Base-by-base conservation (phyloP, 2,113 vertebrate genomes). In the Thomomys bottae region DNA sequence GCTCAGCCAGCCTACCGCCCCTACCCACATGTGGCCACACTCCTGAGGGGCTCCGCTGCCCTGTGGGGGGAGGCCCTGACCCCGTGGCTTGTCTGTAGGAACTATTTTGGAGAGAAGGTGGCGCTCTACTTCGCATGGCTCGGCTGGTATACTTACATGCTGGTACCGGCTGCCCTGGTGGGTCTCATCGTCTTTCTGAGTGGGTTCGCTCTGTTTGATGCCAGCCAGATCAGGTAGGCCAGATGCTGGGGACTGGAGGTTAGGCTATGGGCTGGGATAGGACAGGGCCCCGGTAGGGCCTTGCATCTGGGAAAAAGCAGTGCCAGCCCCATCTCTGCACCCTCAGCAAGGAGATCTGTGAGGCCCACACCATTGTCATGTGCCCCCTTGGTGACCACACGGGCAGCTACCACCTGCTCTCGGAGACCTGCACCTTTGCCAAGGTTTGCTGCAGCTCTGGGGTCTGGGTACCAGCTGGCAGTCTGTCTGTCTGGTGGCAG, bases 41-140 rank as follows among this genome's bases (percentile, higher is more conserved):
- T n/a, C 54, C 38, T 11, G 5, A 2, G 72, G 80, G 9, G 0
- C 49, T 40, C 34, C 64, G 36, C 7, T 32, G 63, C 20, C 1
- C 30, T 21, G 8, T 17, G n/a, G 28, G 57, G 59, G 30, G 68
- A 32, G 42, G 36, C 54, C 24, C 89, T 94, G 57, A 96, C 1
- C 0, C 40, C 34, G 17, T 21, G 61, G 18, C 89, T 49, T 93
- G 64, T 57, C 77, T 71, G 5, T 79, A 99, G 99, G 96, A 5
- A 32, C 18, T 99, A 99, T 93, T 99, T 99, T 9, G 99, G 99
- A 0, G 99, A 99, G 97, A 99, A 99, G 96, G 98, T 98, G 94
- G 99, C 99, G 0, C 96, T 99, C 87, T 99, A 99, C 96, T 99
- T 99, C 3, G 97, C 98, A 83, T 99, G 99, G 99, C 97, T 99